Percentiles rank a stretch among this genome's conserved stretches.
Conservation (phyloP, 2,888 invertebrate genomes). For the Rapana venosa region DNA sequence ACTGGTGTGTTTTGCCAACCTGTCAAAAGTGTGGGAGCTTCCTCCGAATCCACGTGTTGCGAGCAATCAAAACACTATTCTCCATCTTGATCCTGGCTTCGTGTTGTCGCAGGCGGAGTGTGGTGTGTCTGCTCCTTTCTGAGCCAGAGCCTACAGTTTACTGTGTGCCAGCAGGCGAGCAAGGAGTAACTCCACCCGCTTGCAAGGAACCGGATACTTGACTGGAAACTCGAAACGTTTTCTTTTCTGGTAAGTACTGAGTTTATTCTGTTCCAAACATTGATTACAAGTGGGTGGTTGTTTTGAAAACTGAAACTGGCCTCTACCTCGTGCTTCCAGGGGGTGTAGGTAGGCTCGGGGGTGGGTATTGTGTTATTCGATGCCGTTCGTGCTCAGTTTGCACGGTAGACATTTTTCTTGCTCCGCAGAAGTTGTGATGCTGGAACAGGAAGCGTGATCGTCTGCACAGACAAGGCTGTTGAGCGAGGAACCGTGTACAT, state of each 20-base stretch:
- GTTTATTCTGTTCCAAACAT: constrained; percentile 36
- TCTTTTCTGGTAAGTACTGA: constrained; percentile 23
- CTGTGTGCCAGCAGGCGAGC: constrained; percentile 9
- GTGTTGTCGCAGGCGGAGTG: constrained; percentile 29
- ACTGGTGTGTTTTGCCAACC: neutral
- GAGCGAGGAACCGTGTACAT: neutral
- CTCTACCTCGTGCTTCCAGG: neutral
- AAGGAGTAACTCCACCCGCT: constrained; percentile 43
- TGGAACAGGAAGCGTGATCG: constrained; percentile 29
- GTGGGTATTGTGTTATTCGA: constrained; percentile 44
- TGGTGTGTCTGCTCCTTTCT: constrained; percentile 28
- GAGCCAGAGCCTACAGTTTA: constrained; percentile 39
- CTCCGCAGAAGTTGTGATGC: neutral
- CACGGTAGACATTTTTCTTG: constrained; percentile 31
- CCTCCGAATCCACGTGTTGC: constrained; percentile 39
- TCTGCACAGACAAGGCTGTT: constrained; percentile 16
- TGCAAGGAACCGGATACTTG: constrained; percentile 42
- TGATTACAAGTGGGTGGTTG: constrained; percentile 24
- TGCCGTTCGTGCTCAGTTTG: constrained; percentile 37
- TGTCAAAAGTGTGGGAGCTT: neutral
- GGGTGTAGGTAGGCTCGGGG: neutral
- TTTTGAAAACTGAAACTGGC: constrained; percentile 40
- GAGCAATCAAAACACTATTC: constrained; percentile 26
- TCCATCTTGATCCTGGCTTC: constrained; percentile 34
- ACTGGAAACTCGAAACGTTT: constrained; percentile 22